Evolutionary conservation across 2,888 invertebrate genomes (phyloP), one percentile per base, ranked within the genome.

Genomic region (Drosophila suboccidentalis): DNA sequence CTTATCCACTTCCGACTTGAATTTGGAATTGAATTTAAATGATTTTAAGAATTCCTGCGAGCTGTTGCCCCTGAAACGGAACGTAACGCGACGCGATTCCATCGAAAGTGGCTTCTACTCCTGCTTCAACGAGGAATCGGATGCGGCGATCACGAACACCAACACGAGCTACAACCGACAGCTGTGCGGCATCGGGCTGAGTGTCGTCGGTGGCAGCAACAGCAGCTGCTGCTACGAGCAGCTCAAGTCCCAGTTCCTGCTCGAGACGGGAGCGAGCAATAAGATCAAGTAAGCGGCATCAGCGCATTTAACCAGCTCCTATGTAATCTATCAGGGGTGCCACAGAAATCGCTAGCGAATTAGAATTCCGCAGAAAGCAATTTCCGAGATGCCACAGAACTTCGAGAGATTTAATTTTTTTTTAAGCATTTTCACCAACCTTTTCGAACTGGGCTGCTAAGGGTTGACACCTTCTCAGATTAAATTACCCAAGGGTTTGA

Each of bases 101-200:
- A 97, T 97, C 91, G 97, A 97, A 92, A 96, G 96, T 80, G 97
- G 97, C 19, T 97, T 97, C 91, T 97, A 97, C 94, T 97, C 97
- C 61, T 97, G 96, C 84, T 96, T 97, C 74, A 97, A 97, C 88
- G 96, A 96, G 91, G 96, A 96, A 91, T 94, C 95, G 74, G 96
- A 96, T 91, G 94, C 95, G 80, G 94, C 95, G 80, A 94, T 94
- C 65, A 93, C 90, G 29, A 82, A 82, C 65, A 93, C 90, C 29
- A 82, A 82, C 50, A 90, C 79, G 11, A 90, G 71, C 29, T 91
- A 89, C 41, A 88, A 71, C 43, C 77, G 90, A 1, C 90, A 91
- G 46, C 61, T 91, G 19, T 90, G 90, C 53, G 88, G 89, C 53
- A 76, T 82, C 10, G 78, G 80, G 0, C 58, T 91, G 8, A 8